Evolutionary conservation across 2,888 invertebrate genomes (phyloP).

Genomic region (Conomelus anceps): DNA sequence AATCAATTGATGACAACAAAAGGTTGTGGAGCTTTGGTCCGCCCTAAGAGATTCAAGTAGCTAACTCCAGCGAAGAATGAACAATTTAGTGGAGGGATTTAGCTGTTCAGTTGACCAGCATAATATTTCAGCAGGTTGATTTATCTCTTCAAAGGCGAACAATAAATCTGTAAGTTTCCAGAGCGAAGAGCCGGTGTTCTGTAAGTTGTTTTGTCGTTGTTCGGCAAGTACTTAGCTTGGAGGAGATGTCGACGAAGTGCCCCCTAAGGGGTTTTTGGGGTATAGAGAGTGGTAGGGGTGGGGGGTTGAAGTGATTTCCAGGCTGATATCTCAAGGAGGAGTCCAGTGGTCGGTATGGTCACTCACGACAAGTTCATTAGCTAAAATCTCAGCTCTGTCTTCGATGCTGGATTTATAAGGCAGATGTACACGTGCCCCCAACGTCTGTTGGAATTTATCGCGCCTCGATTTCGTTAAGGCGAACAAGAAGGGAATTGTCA

Average conservation of each 20-base stretch:
- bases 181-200: not conserved
- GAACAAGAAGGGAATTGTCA: slow-evolving; percentile 6
- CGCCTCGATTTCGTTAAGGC: not conserved
- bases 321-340: not conserved
- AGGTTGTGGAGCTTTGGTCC: not conserved
- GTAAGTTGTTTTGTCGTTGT: not conserved
- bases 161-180: not conserved
- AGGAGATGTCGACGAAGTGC: not conserved
- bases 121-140: not conserved
- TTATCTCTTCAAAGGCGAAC: not conserved
- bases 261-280: no score
- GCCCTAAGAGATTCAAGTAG: not conserved
- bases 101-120: not conserved
- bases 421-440: not conserved
- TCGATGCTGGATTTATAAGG: slow-evolving; percentile 4
- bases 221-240: not conserved
- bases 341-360: no score
- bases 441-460: not conserved
- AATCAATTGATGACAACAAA: not conserved
- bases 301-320: no score
- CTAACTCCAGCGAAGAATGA: not conserved
- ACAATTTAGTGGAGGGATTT: not conserved
- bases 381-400: slow-evolving; percentile 2
- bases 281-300: not conserved
- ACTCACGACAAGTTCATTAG: slow-evolving; percentile 2